Evolutionary conservation across 2,113 vertebrate species (phyloP), one percentile per base, ranked within the genome.

Genomic region (Silurus meridionalis): DNA sequence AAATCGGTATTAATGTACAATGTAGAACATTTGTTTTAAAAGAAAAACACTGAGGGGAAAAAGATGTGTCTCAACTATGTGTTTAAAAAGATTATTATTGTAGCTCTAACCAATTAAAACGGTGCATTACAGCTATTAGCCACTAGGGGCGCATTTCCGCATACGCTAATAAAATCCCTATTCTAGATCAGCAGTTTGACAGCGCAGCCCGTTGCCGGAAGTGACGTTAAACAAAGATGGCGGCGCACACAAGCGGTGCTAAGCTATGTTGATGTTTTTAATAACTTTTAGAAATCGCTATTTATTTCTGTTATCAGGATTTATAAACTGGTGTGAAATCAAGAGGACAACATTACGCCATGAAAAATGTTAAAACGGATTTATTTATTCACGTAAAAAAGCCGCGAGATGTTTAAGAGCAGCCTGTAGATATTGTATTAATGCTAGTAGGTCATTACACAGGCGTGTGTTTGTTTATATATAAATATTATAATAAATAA

Each of bases 201-300:
- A 48, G n/a, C 46, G 1, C 3, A 6, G 11, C 1, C 21, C 21
- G 2, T 69, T 13, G 2, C 52, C 25, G 77, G 84, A 77, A 72
- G 55, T 81, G 85, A 81, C 78, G 85, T 61, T 21, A 0, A 46
- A 17, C 25, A 52, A 86, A 74, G 85, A 82, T 86, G 85, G 85
- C 79, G 9, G 19, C 64, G 66, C 48, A 15, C 83, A 78, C 25
- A 61, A 7, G 25, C 50, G 23, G 28, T 46, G 14, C 3, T 5
- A 63, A 50, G 19, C 46, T 77, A 52, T 37, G 66, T 78, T 85
- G 3, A 50, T 63, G 48, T 60, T 3, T 60, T 74, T 37, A 37
- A 17, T n/a, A 52, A 52, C 4, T 28, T 80, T 60, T 57, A 9
- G 46, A 8, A 0, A 10, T 10, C 2, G 37, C 0, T 25, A n/a